Evolutionary conservation across 2,113 vertebrate species (phyloP).

Genomic region (Ameiurus melas): DNA sequence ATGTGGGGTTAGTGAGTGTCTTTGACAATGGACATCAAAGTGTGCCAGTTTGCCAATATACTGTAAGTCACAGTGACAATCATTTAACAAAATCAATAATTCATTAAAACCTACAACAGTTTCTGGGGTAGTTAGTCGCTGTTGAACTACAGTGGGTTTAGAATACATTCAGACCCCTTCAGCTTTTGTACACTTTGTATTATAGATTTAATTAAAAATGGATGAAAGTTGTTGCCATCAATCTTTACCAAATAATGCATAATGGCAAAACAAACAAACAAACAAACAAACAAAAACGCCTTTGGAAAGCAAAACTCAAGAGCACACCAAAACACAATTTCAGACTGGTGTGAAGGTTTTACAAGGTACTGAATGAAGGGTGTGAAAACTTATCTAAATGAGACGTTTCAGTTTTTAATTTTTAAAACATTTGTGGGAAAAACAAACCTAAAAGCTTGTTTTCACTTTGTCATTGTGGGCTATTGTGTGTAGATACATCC

Average conservation of each 20-base stretch:
- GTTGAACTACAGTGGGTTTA: neutral
- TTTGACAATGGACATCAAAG: neutral
- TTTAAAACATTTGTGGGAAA: neutral
- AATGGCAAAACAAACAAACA: neutral
- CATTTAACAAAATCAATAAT: neutral
- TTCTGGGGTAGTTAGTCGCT: neutral
- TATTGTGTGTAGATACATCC: too few species aligned
- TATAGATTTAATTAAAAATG: neutral
- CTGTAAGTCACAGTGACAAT: neutral
- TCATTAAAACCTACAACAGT: neutral
- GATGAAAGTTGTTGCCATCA: neutral
- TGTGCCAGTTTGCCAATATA: neutral
- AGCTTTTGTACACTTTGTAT: neutral
- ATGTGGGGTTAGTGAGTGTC: neutral
- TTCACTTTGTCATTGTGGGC: too few species aligned
- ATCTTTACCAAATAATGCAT: neutral
- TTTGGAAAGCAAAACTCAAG: neutral
- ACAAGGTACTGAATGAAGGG: neutral
- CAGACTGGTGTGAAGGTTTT: neutral
- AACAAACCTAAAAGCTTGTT: too few species aligned
- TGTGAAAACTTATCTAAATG: neutral
- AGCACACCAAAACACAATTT: neutral
- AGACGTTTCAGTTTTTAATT: neutral
- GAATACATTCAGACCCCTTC: neutral
- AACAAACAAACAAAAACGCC: too few species aligned